Percentiles rank a stretch among this genome's conserved stretches.
phyloP scores from a whole-genome alignment of 1,140 invertebrate genomes.

The Drosophila cardini region DNA sequence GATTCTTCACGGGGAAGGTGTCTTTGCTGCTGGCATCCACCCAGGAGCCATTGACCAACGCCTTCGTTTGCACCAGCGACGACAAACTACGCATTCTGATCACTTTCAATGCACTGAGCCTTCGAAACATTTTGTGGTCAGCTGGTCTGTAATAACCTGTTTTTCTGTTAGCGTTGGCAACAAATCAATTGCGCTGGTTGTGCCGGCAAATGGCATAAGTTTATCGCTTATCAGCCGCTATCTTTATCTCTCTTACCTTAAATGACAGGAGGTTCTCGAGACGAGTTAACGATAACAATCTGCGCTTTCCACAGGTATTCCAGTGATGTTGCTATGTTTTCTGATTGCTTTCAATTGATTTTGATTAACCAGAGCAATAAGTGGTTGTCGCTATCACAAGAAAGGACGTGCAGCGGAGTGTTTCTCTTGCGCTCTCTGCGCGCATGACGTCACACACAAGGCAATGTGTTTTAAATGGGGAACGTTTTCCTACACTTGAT shows the following conservation, averaged over 20 bases:
- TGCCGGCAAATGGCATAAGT: constrained; percentile 2
- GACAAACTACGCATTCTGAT: constrained; percentile 66
- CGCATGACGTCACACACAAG: constrained; percentile 24
- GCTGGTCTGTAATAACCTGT: constrained; percentile 1
- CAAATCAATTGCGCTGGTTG: constrained; percentile 49
- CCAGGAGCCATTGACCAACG: constrained; percentile 93
- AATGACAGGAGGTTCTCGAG: constrained; percentile 6
- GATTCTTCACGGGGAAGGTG: constrained; percentile 91
- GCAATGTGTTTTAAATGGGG: background rate
- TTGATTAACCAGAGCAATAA: constrained; percentile 42
- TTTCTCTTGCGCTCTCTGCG: background rate
- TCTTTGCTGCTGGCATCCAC: constrained; percentile 88
- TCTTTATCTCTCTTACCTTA: constrained; percentile 38
- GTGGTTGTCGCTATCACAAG: background rate
- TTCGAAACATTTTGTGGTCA: constrained; percentile 57
- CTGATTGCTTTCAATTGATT: constrained; percentile 71
- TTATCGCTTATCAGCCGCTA: constrained; percentile 35
- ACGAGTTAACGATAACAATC: constrained; percentile 28
- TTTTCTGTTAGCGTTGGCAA: constrained; percentile 18
- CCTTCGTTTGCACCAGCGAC: constrained; percentile 81
- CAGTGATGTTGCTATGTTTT: background rate
- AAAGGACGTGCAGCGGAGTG: background rate
- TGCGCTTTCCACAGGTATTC: background rate
- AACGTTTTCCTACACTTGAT: background rate
- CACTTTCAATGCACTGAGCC: constrained; percentile 33